Evolutionary conservation across 2,888 invertebrate genomes (phyloP).

Genomic region (Eilema sororculum): DNA sequence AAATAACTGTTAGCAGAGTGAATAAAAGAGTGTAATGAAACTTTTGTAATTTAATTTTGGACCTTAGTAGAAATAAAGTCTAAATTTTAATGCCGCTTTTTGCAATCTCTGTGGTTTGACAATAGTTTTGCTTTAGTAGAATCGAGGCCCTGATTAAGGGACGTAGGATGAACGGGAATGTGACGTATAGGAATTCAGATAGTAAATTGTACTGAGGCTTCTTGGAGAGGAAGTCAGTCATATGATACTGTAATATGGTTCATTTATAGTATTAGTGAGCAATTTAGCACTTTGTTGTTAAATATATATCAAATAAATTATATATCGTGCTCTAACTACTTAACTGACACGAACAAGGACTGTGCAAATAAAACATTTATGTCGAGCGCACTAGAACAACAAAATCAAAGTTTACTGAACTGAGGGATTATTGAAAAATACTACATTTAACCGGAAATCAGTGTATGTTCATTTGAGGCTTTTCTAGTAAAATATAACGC

Average conservation of each 20-base stretch:
- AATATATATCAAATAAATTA: background rate
- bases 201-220: background rate
- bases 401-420: background rate
- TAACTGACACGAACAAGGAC: constrained; percentile 1
- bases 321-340: background rate
- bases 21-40: no score
- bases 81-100: no score
- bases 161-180: background rate
- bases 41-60: no score
- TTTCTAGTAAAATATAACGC: background rate
- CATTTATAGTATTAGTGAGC: background rate
- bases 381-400: no score
- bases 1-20: no score
- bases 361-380: background rate
- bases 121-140: no score
- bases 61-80: no score
- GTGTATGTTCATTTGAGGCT: background rate
- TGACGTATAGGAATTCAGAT: background rate
- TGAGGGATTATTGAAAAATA: background rate
- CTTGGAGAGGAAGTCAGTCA: background rate
- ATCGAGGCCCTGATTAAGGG: no score
- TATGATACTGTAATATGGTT: no score
- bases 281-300: background rate
- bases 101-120: no score
- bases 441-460: no score